A percentile compares a stretch with the other conserved stretches of the same genome.
Evolutionary conservation across 2,797 vertebrate species (phyloP).

Genomic region (Coilia nasus): DNA sequence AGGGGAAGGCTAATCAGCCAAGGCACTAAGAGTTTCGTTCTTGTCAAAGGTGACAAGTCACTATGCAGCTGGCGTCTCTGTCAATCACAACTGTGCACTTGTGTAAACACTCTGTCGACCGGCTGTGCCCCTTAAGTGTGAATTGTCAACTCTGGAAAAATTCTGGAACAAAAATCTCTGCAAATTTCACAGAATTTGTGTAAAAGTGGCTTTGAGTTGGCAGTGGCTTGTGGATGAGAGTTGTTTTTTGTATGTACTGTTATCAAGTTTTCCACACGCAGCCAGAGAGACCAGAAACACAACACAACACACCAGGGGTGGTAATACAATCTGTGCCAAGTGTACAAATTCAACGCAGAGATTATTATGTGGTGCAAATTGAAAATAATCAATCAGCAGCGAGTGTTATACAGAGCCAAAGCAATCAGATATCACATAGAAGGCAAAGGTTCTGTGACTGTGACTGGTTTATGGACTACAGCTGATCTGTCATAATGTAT

Average conservation of each 20-base stretch:
- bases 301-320: neutral
- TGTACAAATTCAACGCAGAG: neutral
- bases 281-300: neutral
- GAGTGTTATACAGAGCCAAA: neutral
- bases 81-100: slow-evolving; percentile 66
- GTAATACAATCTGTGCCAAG: neutral
- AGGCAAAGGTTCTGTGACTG: neutral
- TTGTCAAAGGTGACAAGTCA: slow-evolving; percentile 62
- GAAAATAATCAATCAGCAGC: neutral
- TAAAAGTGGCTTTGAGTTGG: neutral
- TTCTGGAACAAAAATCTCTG: too few species aligned
- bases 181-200: too few species aligned
- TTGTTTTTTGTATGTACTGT: slow-evolving; percentile 52
- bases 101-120: slow-evolving; percentile 59
- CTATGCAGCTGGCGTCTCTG: slow-evolving; percentile 66
- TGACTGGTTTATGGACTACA: slow-evolving; percentile 45
- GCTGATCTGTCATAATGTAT: slow-evolving; percentile 23
- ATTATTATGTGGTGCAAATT: slow-evolving; percentile 4
- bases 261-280: slow-evolving; percentile 17
- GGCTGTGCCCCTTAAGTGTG: neutral
- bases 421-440: slow-evolving; percentile 13
- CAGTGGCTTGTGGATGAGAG: slow-evolving; percentile 37
- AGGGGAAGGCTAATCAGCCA: slow-evolving; percentile 58
- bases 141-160: too few species aligned
- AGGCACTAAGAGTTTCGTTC: slow-evolving; percentile 62